Conservation (phyloP, 2,113 vertebrate species). For the Ursus arctos region DNA sequence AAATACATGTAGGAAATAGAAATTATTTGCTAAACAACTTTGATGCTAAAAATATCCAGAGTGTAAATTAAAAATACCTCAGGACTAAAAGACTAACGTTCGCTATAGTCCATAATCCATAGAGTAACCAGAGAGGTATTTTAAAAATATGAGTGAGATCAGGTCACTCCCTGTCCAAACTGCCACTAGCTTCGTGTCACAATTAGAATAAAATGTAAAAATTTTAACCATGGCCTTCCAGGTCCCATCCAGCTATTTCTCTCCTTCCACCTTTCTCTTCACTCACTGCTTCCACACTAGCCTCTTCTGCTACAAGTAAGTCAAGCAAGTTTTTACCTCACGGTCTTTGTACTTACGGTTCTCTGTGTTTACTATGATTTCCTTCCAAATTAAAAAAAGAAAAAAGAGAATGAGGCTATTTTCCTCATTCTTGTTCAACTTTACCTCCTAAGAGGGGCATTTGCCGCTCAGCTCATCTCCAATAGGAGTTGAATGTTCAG, state of each 20-base stretch:
- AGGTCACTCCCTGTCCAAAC: background rate
- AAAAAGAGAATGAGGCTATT: background rate
- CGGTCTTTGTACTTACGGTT: background rate
- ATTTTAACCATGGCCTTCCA: background rate
- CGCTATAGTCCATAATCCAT: background rate
- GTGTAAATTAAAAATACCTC: background rate
- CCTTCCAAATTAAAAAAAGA: background rate
- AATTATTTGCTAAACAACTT: background rate
- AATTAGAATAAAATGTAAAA: background rate
- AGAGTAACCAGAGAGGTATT: background rate
- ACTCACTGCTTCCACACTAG: background rate
- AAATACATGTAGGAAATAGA: background rate
- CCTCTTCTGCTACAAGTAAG: background rate
- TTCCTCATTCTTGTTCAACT: background rate
- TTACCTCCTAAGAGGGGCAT: background rate
- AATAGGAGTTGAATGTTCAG: background rate
- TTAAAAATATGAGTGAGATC: background rate
- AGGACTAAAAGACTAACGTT: background rate
- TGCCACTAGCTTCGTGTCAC: background rate
- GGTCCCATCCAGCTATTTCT: background rate
- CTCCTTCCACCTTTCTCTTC: background rate
- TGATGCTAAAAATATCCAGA: background rate
- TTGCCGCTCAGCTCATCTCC: background rate
- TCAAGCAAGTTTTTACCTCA: background rate
- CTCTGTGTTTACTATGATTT: background rate